Conservation (phyloP, 2,888 invertebrate species). For the Proisotoma minuta region DNA sequence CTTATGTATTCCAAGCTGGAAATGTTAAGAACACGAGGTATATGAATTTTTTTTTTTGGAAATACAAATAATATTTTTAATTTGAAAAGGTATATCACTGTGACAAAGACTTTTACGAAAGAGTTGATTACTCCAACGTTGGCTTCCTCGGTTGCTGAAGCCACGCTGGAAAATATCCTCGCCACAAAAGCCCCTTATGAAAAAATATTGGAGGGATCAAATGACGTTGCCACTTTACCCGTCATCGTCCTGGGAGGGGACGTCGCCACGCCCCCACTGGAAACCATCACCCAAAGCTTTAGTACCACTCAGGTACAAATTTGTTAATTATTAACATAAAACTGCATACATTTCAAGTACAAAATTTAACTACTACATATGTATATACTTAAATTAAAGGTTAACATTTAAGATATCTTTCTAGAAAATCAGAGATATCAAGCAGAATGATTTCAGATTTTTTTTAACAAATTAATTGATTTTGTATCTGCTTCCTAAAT, state of each 20-base stretch:
- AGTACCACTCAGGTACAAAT: slow-evolving; percentile 68
- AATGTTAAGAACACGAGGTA: slow-evolving; percentile 74
- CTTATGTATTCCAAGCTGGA: slow-evolving; percentile 83
- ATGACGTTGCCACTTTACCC: slow-evolving; percentile 69
- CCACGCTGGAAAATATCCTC: slow-evolving; percentile 68
- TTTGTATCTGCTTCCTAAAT: slow-evolving; percentile 9
- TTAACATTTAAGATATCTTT: too few species aligned
- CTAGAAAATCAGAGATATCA: not conserved
- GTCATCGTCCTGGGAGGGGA: slow-evolving; percentile 70
- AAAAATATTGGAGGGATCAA: slow-evolving; percentile 59
- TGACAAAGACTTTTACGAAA: slow-evolving; percentile 56
- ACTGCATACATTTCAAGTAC: not conserved
- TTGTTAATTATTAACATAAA: not conserved
- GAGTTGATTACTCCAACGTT: slow-evolving; percentile 45
- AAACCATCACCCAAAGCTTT: slow-evolving; percentile 84
- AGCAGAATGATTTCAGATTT: not conserved
- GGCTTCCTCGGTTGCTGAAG: slow-evolving; percentile 35
- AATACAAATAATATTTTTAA: not conserved
- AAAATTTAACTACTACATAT: too few species aligned
- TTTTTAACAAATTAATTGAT: slow-evolving; percentile 1
- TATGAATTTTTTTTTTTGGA: too few species aligned
- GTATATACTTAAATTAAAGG: too few species aligned
- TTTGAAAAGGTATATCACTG: slow-evolving; percentile 70
- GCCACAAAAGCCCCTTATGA: slow-evolving; percentile 75
- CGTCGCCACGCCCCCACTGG: slow-evolving; percentile 77